These are phyloP conservation scores for Crocidura indochinensis DNA, from an alignment of 2,797 vertebrate genomes.

Conservation along the genomic window DNA sequence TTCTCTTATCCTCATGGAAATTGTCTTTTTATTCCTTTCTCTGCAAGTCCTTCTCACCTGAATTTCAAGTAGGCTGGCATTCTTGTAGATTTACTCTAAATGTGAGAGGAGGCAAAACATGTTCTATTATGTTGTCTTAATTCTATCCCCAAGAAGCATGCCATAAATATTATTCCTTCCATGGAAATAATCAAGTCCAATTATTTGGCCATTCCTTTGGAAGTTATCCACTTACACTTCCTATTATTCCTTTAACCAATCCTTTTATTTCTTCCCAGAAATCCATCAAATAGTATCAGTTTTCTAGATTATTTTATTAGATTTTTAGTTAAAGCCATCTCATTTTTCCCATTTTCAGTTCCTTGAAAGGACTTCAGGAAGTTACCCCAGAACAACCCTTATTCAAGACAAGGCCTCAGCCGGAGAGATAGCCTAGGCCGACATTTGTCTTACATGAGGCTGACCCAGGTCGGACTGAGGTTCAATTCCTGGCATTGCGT, in stretches of 20 bases:
- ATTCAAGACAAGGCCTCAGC: background rate
- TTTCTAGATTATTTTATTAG: background rate
- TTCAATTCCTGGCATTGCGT: too few species aligned
- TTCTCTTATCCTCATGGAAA: background rate
- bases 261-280: conserved; percentile 2
- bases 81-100: too few species aligned
- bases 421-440: too few species aligned
- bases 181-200: background rate
- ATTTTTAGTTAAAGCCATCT: background rate
- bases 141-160: background rate
- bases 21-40: too few species aligned
- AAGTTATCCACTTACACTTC: background rate
- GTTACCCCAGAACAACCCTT: background rate
- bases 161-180: background rate
- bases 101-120: too few species aligned
- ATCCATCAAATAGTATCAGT: background rate
- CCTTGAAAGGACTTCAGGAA: conserved; percentile 23
- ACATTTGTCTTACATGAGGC: too few species aligned
- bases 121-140: too few species aligned
- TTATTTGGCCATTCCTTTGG: background rate
- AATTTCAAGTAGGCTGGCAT: too few species aligned
- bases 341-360: background rate
- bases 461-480: too few species aligned
- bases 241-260: background rate
- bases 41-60: too few species aligned